Conservation (phyloP, 53 echinoderm and acorn worm genomes). For the Temnopleurus reevesii region DNA sequence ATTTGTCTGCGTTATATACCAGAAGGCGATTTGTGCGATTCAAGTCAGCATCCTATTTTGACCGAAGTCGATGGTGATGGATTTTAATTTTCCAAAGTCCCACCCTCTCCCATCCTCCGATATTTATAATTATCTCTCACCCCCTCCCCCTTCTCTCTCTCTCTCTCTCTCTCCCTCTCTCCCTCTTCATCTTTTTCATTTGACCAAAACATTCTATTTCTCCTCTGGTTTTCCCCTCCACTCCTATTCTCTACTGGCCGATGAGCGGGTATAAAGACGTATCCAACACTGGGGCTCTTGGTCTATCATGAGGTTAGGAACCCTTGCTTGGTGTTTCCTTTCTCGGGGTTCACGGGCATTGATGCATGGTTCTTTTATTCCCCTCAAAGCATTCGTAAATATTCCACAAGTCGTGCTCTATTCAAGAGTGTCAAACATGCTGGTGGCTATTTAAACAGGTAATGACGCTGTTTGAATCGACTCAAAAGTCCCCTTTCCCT, state of each 20-base stretch:
- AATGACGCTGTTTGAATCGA: conserved; percentile 42
- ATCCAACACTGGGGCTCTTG: neutral
- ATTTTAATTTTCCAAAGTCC: neutral
- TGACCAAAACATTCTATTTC: neutral
- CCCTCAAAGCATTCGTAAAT: conserved; percentile 52
- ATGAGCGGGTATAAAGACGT: neutral
- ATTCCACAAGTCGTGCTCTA: conserved; percentile 45
- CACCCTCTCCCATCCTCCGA: neutral
- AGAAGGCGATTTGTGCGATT: neutral
- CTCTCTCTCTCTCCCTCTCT: neutral
- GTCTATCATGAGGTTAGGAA: neutral
- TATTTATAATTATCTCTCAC: too few species aligned
- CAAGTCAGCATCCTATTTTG: neutral
- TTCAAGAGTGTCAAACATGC: conserved; percentile 36
- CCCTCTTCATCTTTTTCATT: neutral
- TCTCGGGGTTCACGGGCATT: conserved; percentile 29
- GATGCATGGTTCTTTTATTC: conserved; percentile 35
- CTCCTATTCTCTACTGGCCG: neutral
- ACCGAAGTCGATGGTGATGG: neutral
- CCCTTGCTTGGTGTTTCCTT: conserved; percentile 15
- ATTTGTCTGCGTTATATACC: too few species aligned
- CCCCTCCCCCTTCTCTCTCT: neutral
- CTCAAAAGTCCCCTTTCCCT: neutral
- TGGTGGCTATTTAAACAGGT: conserved; percentile 60
- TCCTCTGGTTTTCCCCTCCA: neutral